A percentile compares a stretch with the other conserved stretches of the same genome.
phyloP scores from a whole-genome alignment of 2,797 vertebrate species.

The Tauraco hartlaubi region DNA sequence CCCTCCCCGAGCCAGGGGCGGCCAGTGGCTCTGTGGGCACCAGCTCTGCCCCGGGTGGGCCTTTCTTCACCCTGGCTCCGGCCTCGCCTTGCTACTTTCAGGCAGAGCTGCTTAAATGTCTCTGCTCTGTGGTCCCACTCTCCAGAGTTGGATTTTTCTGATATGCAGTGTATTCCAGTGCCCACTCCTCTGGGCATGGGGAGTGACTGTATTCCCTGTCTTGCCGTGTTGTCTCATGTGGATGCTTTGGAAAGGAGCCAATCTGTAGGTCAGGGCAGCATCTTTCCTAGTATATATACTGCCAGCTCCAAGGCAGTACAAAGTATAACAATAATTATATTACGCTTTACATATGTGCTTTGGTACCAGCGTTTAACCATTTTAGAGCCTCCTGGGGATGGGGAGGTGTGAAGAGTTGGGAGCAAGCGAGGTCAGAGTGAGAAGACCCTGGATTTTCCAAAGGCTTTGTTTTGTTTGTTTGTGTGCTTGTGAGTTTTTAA shows the following conservation, averaged over 20 bases:
- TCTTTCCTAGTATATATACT: not conserved
- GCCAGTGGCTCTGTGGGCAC: not conserved
- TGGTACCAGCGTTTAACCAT: not conserved
- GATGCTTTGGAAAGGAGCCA: not conserved
- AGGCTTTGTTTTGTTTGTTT: not conserved
- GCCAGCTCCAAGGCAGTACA: not conserved
- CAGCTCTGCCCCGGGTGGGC: not conserved
- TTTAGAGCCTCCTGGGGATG: accelerated
- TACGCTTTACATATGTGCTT: not conserved
- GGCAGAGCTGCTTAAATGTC: not conserved
- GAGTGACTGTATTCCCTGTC: not conserved
- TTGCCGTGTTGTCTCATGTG: accelerated
- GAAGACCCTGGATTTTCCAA: not conserved
- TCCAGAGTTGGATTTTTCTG: not conserved
- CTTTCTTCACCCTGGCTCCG: not conserved
- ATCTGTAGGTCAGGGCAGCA: not conserved
- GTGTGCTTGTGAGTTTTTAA: not conserved
- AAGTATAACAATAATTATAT: not conserved
- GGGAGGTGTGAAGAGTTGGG: not conserved
- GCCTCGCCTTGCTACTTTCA: not conserved
- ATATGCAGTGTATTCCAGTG: not conserved
- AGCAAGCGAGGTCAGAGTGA: not conserved
- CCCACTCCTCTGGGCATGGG: accelerated
- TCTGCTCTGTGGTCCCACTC: not conserved
- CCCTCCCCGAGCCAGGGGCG: accelerated